Evolutionary conservation across 2,797 vertebrate species (phyloP).

Genomic region (Hozukius guyotensis): DNA sequence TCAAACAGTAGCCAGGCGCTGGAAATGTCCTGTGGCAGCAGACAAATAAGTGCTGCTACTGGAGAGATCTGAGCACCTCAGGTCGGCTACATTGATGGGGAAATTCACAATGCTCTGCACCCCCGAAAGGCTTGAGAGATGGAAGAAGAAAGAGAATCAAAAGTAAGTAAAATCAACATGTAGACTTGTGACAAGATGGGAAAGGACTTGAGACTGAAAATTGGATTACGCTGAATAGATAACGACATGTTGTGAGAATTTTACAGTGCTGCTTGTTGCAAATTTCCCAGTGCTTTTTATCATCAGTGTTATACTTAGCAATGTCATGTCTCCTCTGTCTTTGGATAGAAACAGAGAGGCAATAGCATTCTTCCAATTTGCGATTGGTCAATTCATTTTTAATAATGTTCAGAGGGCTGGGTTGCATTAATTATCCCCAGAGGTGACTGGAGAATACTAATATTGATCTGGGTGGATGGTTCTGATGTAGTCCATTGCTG

Average conservation of each 20-base stretch:
- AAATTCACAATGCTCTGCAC: slow-evolving; percentile 21
- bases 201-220: slow-evolving; percentile 38
- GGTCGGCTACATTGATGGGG: slow-evolving; percentile 35
- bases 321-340: slow-evolving; percentile 27
- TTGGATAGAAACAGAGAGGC: slow-evolving; percentile 28
- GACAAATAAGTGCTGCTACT: slow-evolving; percentile 51
- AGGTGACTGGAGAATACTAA: slow-evolving; percentile 54
- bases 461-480: slow-evolving; percentile 55
- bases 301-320: slow-evolving; percentile 8
- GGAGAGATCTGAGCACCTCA: slow-evolving; percentile 42
- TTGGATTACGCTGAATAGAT: slow-evolving; percentile 33
- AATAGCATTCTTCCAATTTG: slow-evolving; percentile 18
- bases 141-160: slow-evolving; percentile 29
- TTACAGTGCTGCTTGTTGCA: neutral
- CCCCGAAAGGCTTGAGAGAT: slow-evolving; percentile 22
- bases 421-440: slow-evolving; percentile 61
- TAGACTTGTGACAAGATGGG: slow-evolving; percentile 36
- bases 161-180: slow-evolving; percentile 53
- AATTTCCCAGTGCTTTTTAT: neutral
- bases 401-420: slow-evolving; percentile 56
- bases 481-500: slow-evolving; percentile 34
- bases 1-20: slow-evolving; percentile 20
- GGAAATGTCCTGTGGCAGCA: slow-evolving; percentile 56
- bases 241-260: slow-evolving; percentile 13
- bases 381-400: slow-evolving; percentile 61